A percentile compares a stretch with the other conserved stretches of the same genome.
Conservation (phyloP, 2,888 invertebrate species). For the Bedellia somnulentella region DNA sequence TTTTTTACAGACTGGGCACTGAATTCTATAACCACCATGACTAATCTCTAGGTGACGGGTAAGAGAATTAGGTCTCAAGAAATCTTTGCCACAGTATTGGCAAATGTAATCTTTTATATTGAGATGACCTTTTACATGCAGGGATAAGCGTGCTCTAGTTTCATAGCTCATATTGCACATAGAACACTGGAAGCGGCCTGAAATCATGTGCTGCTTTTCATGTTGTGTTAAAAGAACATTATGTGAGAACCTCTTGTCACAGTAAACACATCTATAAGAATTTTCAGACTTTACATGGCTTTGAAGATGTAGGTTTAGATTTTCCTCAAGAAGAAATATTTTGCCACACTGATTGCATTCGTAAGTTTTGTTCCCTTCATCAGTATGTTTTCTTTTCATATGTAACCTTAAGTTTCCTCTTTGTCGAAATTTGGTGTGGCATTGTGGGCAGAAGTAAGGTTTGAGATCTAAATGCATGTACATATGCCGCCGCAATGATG, state of each 20-base stretch:
- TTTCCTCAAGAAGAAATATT: conserved; percentile 74
- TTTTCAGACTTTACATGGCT: conserved; percentile 73
- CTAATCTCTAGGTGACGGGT: conserved; percentile 75
- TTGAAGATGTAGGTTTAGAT: conserved; percentile 71
- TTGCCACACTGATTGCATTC: conserved; percentile 76
- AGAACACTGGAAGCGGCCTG: conserved; percentile 71
- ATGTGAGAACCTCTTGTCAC: conserved; percentile 29
- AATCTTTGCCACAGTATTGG: conserved; percentile 78
- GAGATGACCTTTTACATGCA: conserved; percentile 70
- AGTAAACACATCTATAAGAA: conserved; percentile 69
- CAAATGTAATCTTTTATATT: conserved; percentile 78
- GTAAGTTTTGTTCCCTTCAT: conserved; percentile 31
- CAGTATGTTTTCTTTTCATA: conserved; percentile 53
- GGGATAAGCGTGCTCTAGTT: conserved; percentile 63
- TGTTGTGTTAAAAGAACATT: conserved; percentile 61
- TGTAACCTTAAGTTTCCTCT: conserved; percentile 68
- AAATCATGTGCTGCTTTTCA: conserved; percentile 71
- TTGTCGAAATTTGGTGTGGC: conserved; percentile 66
- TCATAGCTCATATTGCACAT: conserved; percentile 74
- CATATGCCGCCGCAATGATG: conserved; percentile 69
- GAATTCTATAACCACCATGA: conserved; percentile 75
- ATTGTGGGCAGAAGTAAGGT: conserved; percentile 64
- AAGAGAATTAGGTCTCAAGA: conserved; percentile 72
- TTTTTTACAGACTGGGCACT: conserved; percentile 81
- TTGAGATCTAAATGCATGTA: conserved; percentile 67